Conservation (phyloP, 2,113 vertebrate genomes). For the Cyprinodon brontotheroides region DNA sequence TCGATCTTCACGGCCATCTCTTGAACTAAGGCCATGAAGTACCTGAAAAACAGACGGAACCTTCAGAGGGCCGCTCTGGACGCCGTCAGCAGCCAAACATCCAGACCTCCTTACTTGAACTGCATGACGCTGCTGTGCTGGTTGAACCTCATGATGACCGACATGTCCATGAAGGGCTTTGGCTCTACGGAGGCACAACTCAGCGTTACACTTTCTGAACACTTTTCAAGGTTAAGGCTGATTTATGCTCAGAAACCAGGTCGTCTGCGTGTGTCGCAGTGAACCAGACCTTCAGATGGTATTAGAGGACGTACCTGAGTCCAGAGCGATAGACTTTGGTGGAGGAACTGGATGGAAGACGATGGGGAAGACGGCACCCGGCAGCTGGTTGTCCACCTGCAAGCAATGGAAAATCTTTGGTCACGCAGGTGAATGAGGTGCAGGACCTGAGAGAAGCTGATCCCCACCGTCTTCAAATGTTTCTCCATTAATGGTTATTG, state of each 20-base stretch:
- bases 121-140: conserved; percentile 94
- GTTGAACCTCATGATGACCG: conserved; percentile 94
- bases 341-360: conserved; percentile 96
- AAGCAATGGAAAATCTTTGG: neutral
- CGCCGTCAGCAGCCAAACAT: neutral
- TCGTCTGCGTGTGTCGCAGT: no score
- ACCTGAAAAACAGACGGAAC: conserved; percentile 73
- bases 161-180: conserved; percentile 95
- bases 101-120: conserved; percentile 81
- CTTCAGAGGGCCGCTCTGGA: neutral
- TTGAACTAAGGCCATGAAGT: conserved; percentile 98
- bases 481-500: no score
- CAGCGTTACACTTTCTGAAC: neutral
- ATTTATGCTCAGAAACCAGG: no score
- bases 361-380: conserved; percentile 92
- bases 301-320: conserved; percentile 85
- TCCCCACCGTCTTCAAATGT: no score
- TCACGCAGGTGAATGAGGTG: neutral
- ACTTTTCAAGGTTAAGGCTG: neutral
- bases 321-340: conserved; percentile 93
- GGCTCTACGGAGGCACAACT: conserved; percentile 81
- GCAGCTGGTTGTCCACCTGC: conserved; percentile 94
- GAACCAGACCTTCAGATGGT: no score
- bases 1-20: conserved; percentile 98
- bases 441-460: no score